Conservation (phyloP, 2,113 vertebrate species). For the Dissostichus mawsoni region DNA sequence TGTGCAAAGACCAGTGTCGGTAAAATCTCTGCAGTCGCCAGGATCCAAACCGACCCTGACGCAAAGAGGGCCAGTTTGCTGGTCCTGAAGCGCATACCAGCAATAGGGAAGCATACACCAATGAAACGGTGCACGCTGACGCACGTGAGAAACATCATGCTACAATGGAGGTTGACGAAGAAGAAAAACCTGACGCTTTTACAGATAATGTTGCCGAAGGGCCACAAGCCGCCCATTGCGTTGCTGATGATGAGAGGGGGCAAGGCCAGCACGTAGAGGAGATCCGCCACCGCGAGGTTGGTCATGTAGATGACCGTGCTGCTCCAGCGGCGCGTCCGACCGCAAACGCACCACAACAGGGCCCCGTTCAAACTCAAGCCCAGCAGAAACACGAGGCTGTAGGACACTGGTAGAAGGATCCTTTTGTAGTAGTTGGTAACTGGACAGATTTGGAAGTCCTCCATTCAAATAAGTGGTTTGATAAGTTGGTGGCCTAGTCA, state of each 20-base stretch:
- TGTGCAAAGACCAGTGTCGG: constrained; percentile 70
- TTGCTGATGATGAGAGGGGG: constrained; percentile 76
- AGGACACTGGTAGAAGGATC: constrained; percentile 69
- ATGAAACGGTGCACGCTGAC: constrained; percentile 78
- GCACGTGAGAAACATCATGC: constrained; percentile 77
- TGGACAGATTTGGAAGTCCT: constrained; percentile 58
- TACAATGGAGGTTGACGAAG: constrained; percentile 74
- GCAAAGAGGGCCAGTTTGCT: constrained; percentile 33
- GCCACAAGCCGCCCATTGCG: constrained; percentile 62
- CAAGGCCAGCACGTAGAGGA: constrained; percentile 74
- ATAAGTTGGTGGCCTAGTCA: neutral
- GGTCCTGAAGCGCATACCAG: constrained; percentile 53
- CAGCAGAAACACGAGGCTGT: constrained; percentile 70
- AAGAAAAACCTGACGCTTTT: constrained; percentile 72
- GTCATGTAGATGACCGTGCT: constrained; percentile 68
- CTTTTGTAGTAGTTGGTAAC: constrained; percentile 65
- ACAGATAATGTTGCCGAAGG: constrained; percentile 74
- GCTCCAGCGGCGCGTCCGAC: constrained; percentile 59
- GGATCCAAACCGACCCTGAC: constrained; percentile 44
- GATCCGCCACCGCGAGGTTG: constrained; percentile 75
- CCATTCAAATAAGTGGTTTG: constrained; percentile 35
- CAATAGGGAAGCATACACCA: constrained; percentile 71
- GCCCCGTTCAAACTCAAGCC: constrained; percentile 71
- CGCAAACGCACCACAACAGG: constrained; percentile 64
- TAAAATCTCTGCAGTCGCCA: constrained; percentile 63